Evolutionary conservation across 2,797 vertebrate species (phyloP), one percentile per base, ranked within the genome.

Genomic region (Girardinus metallicus): DNA sequence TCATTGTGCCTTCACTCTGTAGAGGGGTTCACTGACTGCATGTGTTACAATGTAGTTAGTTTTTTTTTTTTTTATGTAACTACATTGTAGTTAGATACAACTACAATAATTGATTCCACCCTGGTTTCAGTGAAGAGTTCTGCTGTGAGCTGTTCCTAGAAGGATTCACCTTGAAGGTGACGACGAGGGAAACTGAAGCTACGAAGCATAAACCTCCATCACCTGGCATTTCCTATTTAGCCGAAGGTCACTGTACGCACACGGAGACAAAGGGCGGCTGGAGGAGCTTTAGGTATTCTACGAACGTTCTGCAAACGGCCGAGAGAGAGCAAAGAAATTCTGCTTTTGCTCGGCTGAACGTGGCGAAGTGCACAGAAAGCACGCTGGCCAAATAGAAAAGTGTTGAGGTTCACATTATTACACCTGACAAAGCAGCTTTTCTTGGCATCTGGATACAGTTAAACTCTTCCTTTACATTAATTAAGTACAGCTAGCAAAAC

Each of bases 161-260:
- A 62, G 12, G 41, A 46, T 75, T 76, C 9, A n/a, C 73, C 64
- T 72, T 80, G 66, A 77, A 60, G 13, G 16, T 23, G n/a, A 72
- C 26, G n/a, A 21, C 31, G 44, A 78, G 15, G 21, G 46, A 60
- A 64, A 79, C 23, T 62, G 15, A 71, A 76, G 43, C 34, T 18
- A 29, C 41, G 46, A 41, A 39, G 29, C 11, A 31, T 62, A 62
- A 62, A 62, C 66, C 43, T 75, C 77, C 43, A 21, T 68, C 70
- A 68, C 23, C 73, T 66, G 51, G 60, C 10, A 8, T 78, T 76
- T 76, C 57, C 53, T 66, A 34, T 74, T 84, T 31, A 1, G 18
- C 53, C 68, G 73, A 87, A 88, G 78, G 83, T 75, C 74, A 31
- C 15, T 34, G 64, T 62, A 57, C 29, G 0, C 29, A 36, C 51